Percentiles rank a stretch among this genome's conserved stretches.
Evolutionary conservation across 2,888 invertebrate genomes (phyloP).

Genomic region (Tenthredo mesomela): DNA sequence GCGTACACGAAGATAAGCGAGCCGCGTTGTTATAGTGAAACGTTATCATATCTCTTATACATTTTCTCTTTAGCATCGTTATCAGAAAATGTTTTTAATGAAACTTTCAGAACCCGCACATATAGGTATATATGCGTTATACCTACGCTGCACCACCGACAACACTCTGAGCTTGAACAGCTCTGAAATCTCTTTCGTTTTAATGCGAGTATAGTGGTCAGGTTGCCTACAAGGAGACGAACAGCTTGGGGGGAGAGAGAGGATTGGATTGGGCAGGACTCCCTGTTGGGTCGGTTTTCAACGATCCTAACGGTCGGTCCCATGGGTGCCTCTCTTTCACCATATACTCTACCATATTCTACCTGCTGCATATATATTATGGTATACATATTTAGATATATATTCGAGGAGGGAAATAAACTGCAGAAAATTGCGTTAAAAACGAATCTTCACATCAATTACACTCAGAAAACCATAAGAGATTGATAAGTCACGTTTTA

Average conservation of each 20-base stretch:
- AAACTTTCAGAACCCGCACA: not conserved
- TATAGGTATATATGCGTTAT: too few relatives aligned
- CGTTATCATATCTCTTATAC: not conserved
- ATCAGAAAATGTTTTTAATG: not conserved
- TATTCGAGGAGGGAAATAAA: not conserved
- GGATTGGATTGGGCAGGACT: slow-evolving; percentile 30
- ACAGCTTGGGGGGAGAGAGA: not conserved
- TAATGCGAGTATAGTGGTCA: slow-evolving; percentile 3
- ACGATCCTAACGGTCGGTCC: slow-evolving; percentile 42
- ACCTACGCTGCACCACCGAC: not conserved
- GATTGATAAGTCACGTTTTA: not conserved
- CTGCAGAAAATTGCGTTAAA: not conserved
- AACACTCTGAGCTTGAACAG: not conserved
- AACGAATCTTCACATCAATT: not conserved
- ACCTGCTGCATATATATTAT: not conserved
- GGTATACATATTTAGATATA: too few relatives aligned
- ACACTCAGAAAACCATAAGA: not conserved
- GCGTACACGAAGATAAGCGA: not conserved
- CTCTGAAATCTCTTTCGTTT: not conserved
- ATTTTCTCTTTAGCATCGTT: not conserved
- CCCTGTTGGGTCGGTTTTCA: slow-evolving; percentile 47
- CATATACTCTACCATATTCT: too few relatives aligned
- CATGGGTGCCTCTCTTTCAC: not conserved
- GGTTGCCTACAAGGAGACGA: not conserved
- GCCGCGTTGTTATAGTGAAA: not conserved